These are phyloP conservation scores for Chouioia cunea DNA, from an alignment of 2,888 invertebrate species.

Conservation along the genomic window DNA sequence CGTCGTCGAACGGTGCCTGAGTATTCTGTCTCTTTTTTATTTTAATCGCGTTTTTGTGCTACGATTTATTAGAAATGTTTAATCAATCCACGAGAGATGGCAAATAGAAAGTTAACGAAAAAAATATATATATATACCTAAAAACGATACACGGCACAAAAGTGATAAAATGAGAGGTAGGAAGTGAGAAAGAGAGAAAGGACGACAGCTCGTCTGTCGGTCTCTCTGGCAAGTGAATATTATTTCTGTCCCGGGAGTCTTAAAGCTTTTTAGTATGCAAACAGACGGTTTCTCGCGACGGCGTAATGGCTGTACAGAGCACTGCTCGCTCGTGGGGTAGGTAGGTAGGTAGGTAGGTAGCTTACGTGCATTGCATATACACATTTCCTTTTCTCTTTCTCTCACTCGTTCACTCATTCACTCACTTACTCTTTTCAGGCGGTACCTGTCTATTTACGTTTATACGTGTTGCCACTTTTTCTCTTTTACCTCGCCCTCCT, in stretches of 20 bases:
- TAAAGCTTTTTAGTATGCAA: conserved; percentile 63
- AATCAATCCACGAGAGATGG: too few species aligned
- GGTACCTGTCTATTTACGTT: conserved; percentile 36
- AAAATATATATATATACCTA: too few species aligned
- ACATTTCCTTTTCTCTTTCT: conserved; percentile 18
- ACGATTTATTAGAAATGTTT: too few species aligned
- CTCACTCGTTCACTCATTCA: not conserved
- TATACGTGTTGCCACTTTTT: conserved; percentile 29
- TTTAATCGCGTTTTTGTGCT: too few species aligned
- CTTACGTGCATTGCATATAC: conserved; percentile 41
- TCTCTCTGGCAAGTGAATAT: conserved; percentile 50
- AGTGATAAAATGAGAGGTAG: conserved; percentile 34
- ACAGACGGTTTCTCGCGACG: conserved; percentile 58
- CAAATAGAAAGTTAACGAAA: too few species aligned
- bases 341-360: conserved; percentile 48
- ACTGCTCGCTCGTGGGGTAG: conserved; percentile 7
- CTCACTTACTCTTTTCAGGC: not conserved
- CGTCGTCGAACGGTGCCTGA: too few species aligned
- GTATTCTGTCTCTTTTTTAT: too few species aligned
- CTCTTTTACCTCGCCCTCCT: conserved; percentile 5
- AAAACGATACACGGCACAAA: too few species aligned
- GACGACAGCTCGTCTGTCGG: too few species aligned
- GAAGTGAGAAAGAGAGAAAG: conserved; percentile 24
- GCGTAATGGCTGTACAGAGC: conserved; percentile 54
- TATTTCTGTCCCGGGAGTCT: conserved; percentile 60